Percentiles rank a stretch among this genome's conserved stretches.
These are phyloP conservation scores for Phenganax stokvisi DNA, from an alignment of 92 coral and sea anemone genomes.

Conservation along the genomic window DNA sequence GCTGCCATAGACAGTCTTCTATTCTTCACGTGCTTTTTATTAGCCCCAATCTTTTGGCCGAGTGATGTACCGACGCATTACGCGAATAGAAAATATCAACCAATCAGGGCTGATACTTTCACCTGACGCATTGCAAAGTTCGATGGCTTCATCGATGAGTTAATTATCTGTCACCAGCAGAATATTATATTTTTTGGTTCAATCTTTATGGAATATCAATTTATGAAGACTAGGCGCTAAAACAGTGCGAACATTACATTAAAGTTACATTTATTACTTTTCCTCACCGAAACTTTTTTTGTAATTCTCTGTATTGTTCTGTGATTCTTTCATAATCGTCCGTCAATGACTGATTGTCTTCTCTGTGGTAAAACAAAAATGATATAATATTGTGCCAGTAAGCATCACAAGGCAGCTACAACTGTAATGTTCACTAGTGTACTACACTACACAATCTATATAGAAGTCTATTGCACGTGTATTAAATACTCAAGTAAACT, in stretches of 20 bases:
- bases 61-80: too few relatives aligned
- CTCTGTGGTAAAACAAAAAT: slow-evolving; percentile 52
- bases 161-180: neutral
- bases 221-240: neutral
- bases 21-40: too few relatives aligned
- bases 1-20: too few relatives aligned
- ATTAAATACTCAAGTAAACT: too few relatives aligned
- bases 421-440: too few relatives aligned
- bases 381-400: neutral
- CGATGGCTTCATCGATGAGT: neutral
- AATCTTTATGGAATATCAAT: too few relatives aligned
- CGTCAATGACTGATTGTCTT: slow-evolving; percentile 84
- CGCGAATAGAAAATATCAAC: too few relatives aligned
- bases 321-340: slow-evolving; percentile 97
- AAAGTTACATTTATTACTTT: neutral
- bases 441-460: too few relatives aligned
- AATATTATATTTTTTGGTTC: neutral
- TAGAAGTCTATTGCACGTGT: too few relatives aligned
- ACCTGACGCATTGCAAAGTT: too few relatives aligned
- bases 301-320: slow-evolving; percentile 92
- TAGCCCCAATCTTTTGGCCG: too few relatives aligned
- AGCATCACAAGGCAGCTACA: neutral
- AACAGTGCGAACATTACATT: neutral
- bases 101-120: too few relatives aligned
- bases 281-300: slow-evolving; percentile 85